A percentile compares a stretch with the other conserved stretches of the same genome.
These are phyloP conservation scores for Parnassius orleans DNA, from an alignment of 2,888 invertebrate species.

Conservation along the genomic window DNA sequence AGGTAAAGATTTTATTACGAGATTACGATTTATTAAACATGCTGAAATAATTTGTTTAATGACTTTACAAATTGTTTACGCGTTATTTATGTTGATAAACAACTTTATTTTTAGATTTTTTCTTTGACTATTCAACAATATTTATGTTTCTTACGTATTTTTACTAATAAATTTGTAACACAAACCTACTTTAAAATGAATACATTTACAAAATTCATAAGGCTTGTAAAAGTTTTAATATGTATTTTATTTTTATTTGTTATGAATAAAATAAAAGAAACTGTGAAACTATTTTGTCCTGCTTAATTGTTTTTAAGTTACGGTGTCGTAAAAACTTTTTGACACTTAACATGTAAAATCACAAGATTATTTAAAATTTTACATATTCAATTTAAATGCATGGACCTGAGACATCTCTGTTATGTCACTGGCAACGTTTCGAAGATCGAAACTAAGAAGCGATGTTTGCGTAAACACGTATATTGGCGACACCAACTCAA, in stretches of 20 bases:
- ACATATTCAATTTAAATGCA: constrained; percentile 10
- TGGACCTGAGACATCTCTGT: constrained; percentile 14
- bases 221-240: too few species aligned
- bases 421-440: constrained; percentile 32
- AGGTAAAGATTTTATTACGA: constrained; percentile 46
- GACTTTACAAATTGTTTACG: constrained; percentile 11
- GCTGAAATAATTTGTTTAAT: constrained; percentile 25
- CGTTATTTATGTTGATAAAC: too few species aligned
- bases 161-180: too few species aligned
- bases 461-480: constrained; percentile 38
- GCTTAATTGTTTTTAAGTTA: background rate
- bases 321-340: background rate
- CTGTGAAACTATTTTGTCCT: too few species aligned
- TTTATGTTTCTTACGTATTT: too few species aligned
- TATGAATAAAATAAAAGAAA: background rate
- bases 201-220: too few species aligned
- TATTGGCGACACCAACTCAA: constrained; percentile 34
- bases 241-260: too few species aligned
- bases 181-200: too few species aligned
- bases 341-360: background rate
- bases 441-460: constrained; percentile 30
- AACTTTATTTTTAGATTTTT: too few species aligned
- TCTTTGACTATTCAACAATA: too few species aligned
- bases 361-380: background rate
- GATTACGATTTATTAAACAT: constrained; percentile 34